phyloP scores from a whole-genome alignment of 1,140 invertebrate species.

The Monomorium pharaonis region DNA sequence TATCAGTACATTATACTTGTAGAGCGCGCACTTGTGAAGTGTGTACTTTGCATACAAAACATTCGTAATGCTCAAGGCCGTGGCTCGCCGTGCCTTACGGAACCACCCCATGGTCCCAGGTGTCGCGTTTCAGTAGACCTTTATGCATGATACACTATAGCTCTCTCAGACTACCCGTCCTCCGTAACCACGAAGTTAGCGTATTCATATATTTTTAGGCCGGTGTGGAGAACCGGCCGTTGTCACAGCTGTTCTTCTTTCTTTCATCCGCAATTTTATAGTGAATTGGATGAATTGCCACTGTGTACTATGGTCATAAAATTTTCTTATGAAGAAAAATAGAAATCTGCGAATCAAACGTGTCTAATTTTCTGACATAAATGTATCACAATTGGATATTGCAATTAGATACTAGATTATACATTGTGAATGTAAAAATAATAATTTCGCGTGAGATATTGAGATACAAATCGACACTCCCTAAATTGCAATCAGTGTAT shows the following conservation, averaged over 20 bases:
- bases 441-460: no score
- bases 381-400: background rate
- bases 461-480: no score
- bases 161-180: background rate
- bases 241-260: background rate
- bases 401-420: background rate
- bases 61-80: conserved; percentile 67
- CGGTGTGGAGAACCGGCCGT: background rate
- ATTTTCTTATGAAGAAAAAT: background rate
- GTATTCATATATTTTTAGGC: conserved; percentile 25
- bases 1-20: conserved; percentile 58
- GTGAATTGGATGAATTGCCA: background rate
- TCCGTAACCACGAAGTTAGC: conserved; percentile 23
- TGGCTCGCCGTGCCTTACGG: conserved; percentile 6
- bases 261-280: background rate
- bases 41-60: conserved; percentile 68
- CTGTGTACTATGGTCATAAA: background rate
- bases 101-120: conserved; percentile 38
- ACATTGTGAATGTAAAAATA: no score
- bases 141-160: conserved; percentile 61
- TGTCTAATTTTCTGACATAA: background rate
- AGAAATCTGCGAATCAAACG: background rate
- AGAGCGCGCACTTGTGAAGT: conserved; percentile 65
- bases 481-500: no score
- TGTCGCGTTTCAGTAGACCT: conserved; percentile 64